A percentile compares a stretch with the other conserved stretches of the same genome.
phyloP scores from a whole-genome alignment of 1,140 invertebrate species.

The Parasteatoda tepidariorum region DNA sequence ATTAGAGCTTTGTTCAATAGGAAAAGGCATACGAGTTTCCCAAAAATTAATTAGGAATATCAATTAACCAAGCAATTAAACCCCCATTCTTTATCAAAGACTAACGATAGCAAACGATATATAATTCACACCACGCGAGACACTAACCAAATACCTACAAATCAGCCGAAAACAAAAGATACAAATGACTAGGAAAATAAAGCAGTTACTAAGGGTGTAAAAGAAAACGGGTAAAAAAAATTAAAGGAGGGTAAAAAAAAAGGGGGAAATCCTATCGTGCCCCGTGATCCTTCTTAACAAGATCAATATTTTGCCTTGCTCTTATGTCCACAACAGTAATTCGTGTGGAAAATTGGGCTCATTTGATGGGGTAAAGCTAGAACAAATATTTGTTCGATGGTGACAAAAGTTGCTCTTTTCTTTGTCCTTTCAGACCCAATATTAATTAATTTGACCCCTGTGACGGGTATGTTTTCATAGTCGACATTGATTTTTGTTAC shows the following conservation, averaged over 20 bases:
- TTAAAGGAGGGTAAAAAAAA: neutral
- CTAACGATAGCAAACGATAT: neutral
- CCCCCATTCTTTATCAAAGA: neutral
- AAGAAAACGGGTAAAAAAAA: neutral
- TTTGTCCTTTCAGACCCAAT: constrained; percentile 34
- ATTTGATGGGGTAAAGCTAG: constrained; percentile 46
- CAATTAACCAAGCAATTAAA: constrained; percentile 10
- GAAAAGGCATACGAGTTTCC: neutral
- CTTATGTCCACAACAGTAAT: constrained; percentile 57
- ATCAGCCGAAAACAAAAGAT: neutral
- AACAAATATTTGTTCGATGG: constrained; percentile 56
- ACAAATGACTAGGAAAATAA: neutral
- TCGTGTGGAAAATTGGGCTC: constrained; percentile 52
- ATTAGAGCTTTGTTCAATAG: neutral
- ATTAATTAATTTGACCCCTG: constrained; percentile 57
- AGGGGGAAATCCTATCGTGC: neutral
- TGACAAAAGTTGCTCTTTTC: constrained; percentile 45
- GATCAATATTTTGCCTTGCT: constrained; percentile 54
- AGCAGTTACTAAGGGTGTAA: neutral
- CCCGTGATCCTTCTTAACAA: constrained; percentile 49
- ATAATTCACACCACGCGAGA: neutral
- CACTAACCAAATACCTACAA: neutral
- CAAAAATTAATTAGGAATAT: constrained; percentile 20
- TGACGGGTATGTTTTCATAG: constrained; percentile 53
- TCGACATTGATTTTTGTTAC: constrained; percentile 44